phyloP scores from a whole-genome alignment of 2,113 vertebrate species.

The Sylvia atricapilla region DNA sequence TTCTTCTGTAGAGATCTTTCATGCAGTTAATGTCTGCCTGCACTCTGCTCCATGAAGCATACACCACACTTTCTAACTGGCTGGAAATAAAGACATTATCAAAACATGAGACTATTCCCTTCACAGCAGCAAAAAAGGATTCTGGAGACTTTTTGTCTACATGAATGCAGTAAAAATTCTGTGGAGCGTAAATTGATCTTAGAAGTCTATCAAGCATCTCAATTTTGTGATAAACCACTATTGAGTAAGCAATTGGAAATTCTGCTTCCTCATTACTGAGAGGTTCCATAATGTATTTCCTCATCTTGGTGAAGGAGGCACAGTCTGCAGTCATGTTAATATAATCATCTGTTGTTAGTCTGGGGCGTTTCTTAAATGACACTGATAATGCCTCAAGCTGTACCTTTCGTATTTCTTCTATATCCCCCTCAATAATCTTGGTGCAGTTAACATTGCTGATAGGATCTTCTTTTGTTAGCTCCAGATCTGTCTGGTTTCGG shows the following conservation, averaged over 20 bases:
- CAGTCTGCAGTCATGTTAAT: conserved; percentile 81
- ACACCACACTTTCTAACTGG: conserved; percentile 79
- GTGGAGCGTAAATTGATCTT: conserved; percentile 78
- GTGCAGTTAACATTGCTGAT: conserved; percentile 77
- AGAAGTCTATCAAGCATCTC: conserved; percentile 88
- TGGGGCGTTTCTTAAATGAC: conserved; percentile 67
- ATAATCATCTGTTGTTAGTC: conserved; percentile 74
- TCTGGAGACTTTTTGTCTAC: conserved; percentile 78
- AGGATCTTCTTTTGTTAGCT: conserved; percentile 70
- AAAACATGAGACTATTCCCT: conserved; percentile 82
- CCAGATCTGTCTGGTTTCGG: conserved; percentile 58
- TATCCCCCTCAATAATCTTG: conserved; percentile 78
- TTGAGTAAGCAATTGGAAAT: conserved; percentile 89
- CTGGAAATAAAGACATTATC: conserved; percentile 85
- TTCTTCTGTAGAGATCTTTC: conserved; percentile 80
- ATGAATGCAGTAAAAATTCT: conserved; percentile 84
- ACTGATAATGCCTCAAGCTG: conserved; percentile 75
- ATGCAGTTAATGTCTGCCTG: conserved; percentile 95
- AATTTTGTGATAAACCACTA: conserved; percentile 90
- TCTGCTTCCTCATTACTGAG: conserved; percentile 83
- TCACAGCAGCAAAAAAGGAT: conserved; percentile 74
- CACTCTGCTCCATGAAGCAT: conserved; percentile 85
- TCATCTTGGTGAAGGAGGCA: conserved; percentile 72
- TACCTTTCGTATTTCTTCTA: conserved; percentile 72
- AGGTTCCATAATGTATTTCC: conserved; percentile 81